Base-by-base conservation (phyloP, 2,113 vertebrate genomes). In the Sus scrofa region DNA sequence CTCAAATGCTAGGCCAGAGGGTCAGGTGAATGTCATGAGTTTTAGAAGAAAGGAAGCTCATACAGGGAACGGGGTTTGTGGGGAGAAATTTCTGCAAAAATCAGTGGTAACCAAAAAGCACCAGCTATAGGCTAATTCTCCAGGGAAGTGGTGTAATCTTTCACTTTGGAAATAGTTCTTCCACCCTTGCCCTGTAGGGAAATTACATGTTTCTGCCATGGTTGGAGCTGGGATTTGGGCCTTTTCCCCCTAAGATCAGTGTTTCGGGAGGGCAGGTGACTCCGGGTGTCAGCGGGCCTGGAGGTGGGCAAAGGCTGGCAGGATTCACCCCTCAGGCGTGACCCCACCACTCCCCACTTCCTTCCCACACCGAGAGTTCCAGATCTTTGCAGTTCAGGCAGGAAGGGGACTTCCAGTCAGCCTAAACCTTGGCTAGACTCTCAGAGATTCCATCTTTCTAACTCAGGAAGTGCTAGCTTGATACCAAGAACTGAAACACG, bases 321-420 rank as follows among this genome's bases (percentile, higher is more conserved):
- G 96, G 37, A 54, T 56, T 77, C 39, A 74, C 52, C 32, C 78
- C 52, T 83, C 44, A 19, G 65, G 24, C 70, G 0, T 24, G 27
- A 65, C 63, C 39, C 62, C 30, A 62, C 44, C 34, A 37, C 78
- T 91, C 70, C 63, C 60, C 44, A 81, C 52, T 97, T 96, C 96
- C 93, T 96, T 91, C 37, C 93, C 37, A 20, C 22, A 22, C 13
- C 4, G 74, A 65, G 18, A 34, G 78, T 79, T 90, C 60, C 82
- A 67, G 70, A 19, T 67, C 78, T 37, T 74, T 4, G 16, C 89
- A 13, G 18, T 19, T 26, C 50, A 5, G 26, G 34, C 39, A 77
- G 44, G 95, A 81, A 87, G 93, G 95, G 79, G 70, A 97, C 96
- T 97, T 97, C 94, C 89, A 97, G 89, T 0, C 83, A 95, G 62